Evolutionary conservation across 2,888 invertebrate genomes (phyloP).

Genomic region (Watsonalla cultraria): DNA sequence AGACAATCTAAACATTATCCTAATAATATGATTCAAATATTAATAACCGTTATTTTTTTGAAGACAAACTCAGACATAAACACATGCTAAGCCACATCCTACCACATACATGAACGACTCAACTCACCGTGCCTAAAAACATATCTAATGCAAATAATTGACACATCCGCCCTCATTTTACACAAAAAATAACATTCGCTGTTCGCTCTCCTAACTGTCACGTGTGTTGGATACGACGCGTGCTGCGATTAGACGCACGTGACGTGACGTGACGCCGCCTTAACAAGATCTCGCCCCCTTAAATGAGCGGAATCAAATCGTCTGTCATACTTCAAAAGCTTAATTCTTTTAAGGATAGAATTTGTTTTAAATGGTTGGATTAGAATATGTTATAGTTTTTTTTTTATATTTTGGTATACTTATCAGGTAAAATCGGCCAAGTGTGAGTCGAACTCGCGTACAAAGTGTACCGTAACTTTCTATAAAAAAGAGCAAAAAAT

Average conservation of each 20-base stretch:
- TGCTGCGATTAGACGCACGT: slow-evolving; percentile 32
- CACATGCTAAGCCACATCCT: background rate
- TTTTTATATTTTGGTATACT: no score
- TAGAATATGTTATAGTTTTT: no score
- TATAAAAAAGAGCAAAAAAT: no score
- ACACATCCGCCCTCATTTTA: slow-evolving; percentile 34
- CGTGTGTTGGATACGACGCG: slow-evolving; percentile 40
- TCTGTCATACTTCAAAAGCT: background rate
- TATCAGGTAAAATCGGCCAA: no score
- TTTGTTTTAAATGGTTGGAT: no score
- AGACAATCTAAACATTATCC: no score
- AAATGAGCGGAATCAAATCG: slow-evolving; percentile 14
- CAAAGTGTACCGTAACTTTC: no score
- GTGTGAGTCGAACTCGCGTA: no score
- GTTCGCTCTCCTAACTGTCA: slow-evolving; percentile 35
- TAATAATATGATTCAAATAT: background rate
- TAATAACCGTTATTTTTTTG: background rate
- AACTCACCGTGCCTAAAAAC: slow-evolving; percentile 11
- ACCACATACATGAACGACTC: slow-evolving; percentile 1
- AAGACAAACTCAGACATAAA: background rate
- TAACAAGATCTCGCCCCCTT: slow-evolving; percentile 23
- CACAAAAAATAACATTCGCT: slow-evolving; percentile 33
- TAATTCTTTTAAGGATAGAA: background rate
- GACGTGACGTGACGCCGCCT: slow-evolving; percentile 24
- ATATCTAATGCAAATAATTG: slow-evolving; percentile 34